Evolutionary conservation across 2,888 invertebrate species (phyloP).

Genomic region (Chouioia cunea): DNA sequence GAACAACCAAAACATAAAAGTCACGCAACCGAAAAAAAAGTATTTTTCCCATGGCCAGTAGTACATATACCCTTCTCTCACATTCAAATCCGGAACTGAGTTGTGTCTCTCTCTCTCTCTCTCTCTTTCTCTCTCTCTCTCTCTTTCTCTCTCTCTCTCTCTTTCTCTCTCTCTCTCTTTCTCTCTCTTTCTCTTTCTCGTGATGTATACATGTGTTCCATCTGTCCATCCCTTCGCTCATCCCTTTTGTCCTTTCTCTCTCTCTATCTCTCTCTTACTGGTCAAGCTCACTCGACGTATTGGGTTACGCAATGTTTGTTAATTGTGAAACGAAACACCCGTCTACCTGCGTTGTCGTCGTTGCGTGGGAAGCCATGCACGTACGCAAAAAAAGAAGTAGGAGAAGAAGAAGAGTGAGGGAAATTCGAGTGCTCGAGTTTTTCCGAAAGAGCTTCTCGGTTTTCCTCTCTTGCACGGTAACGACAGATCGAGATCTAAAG

Average conservation of each 20-base stretch:
- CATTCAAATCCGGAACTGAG: constrained; percentile 34
- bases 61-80: neutral
- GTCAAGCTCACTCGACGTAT: constrained; percentile 57
- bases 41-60: constrained; percentile 20
- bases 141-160: constrained; percentile 19
- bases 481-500: constrained; percentile 5
- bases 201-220: neutral
- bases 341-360: constrained; percentile 36
- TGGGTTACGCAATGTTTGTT: constrained; percentile 67
- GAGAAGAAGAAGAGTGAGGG: constrained; percentile 13
- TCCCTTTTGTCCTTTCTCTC: constrained; percentile 39
- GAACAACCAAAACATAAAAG: neutral
- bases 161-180: too few species aligned
- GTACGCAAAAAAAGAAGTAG: neutral
- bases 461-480: neutral
- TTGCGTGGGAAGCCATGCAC: constrained; percentile 56
- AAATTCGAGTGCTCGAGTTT: constrained; percentile 41
- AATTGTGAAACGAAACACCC: constrained; percentile 65
- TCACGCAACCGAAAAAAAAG: neutral
- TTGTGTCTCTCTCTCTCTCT: constrained; percentile 28
- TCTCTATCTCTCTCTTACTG: constrained; percentile 46
- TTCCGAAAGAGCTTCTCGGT: constrained; percentile 25
- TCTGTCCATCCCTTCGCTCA: constrained; percentile 39
- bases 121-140: constrained; percentile 10
- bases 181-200: too few species aligned